phyloP scores from a whole-genome alignment of 2,888 invertebrate species.

The Cephus spinipes region DNA sequence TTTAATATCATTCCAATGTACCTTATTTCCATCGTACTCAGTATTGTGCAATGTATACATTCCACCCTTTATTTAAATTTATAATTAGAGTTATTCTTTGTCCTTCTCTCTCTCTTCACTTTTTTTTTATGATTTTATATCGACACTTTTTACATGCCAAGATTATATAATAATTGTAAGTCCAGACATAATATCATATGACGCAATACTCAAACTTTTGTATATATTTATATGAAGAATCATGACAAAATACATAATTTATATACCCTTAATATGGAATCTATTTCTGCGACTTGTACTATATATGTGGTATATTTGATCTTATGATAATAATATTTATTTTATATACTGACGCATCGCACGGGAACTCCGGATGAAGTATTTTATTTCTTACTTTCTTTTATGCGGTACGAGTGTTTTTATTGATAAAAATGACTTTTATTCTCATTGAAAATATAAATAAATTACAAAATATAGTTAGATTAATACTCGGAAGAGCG shows the following conservation, averaged over 20 bases:
- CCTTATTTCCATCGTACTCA: conserved; percentile 48
- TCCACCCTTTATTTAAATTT: conserved; percentile 46
- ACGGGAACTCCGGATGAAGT: not conserved
- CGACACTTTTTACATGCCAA: conserved; percentile 54
- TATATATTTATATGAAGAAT: conserved; percentile 64
- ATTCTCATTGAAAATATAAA: conserved; percentile 63
- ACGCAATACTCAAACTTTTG: conserved; percentile 61
- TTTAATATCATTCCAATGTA: conserved; percentile 44
- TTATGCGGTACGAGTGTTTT: conserved; percentile 8
- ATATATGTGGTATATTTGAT: not conserved
- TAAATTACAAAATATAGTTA: conserved; percentile 64
- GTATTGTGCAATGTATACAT: conserved; percentile 65
- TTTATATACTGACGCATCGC: not conserved
- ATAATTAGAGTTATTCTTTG: conserved; percentile 29
- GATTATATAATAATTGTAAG: conserved; percentile 25
- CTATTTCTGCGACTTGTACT: conserved; percentile 13
- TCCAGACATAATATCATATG: conserved; percentile 43
- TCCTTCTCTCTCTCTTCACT: conserved; percentile 2
- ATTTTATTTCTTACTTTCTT: not conserved
- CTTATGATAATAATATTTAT: not conserved
- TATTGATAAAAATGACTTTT: conserved; percentile 59
- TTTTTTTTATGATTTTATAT: conserved; percentile 36
- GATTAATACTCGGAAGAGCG: conserved; percentile 56
- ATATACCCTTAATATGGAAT: conserved; percentile 48
- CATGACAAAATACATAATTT: conserved; percentile 65